Evolutionary conservation across 1,140 invertebrate species (phyloP).

Genomic region (Stratiolaelaps scimitus): DNA sequence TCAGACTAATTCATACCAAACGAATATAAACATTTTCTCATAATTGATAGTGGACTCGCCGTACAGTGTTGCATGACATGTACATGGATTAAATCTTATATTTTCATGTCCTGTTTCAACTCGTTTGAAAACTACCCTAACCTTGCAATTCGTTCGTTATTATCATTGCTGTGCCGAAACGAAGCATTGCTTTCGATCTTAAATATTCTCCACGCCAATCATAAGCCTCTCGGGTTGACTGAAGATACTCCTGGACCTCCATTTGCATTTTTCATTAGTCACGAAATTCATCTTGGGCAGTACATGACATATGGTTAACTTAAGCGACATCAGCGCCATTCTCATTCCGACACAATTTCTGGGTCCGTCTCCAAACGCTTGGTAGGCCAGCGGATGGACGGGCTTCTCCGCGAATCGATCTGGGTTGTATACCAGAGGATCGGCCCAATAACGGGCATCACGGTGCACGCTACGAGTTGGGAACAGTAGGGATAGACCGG

Average conservation of each 20-base stretch:
- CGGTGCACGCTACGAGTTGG: too few relatives aligned
- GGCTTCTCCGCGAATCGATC: not conserved
- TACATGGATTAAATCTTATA: too few relatives aligned
- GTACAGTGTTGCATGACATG: too few relatives aligned
- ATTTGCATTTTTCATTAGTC: not conserved
- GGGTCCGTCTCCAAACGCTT: not conserved
- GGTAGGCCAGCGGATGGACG: not conserved
- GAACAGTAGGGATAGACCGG: too few relatives aligned
- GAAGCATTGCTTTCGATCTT: too few relatives aligned
- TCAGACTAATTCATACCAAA: too few relatives aligned
- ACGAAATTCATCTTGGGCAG: not conserved
- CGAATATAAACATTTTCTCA: too few relatives aligned
- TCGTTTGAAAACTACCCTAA: too few relatives aligned
- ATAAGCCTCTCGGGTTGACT: not conserved
- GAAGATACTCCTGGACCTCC: not conserved
- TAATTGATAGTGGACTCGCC: too few relatives aligned
- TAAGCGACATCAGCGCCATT: not conserved
- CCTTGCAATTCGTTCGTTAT: too few relatives aligned
- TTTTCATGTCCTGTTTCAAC: too few relatives aligned
- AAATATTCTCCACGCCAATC: not conserved
- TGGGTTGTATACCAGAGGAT: not conserved
- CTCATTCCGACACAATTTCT: constrained; percentile 4
- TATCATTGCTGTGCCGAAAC: too few relatives aligned
- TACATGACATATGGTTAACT: not conserved
- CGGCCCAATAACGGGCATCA: constrained; percentile 1